Evolutionary conservation across 2,113 vertebrate species (phyloP).

Genomic region (Ammospiza nelsoni): DNA sequence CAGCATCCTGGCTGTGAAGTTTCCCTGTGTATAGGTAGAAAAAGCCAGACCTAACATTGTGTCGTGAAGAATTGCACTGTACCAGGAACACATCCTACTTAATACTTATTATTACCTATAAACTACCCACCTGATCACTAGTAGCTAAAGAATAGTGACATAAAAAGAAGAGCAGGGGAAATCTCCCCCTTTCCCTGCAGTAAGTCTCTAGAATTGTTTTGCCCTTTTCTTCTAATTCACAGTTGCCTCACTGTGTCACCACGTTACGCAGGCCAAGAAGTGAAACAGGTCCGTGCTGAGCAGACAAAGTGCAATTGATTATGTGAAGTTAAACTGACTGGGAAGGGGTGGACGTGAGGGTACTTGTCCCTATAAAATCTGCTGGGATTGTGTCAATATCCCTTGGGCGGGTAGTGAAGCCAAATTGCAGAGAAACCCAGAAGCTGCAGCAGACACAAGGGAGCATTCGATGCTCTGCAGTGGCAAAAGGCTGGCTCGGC

Average conservation of each 20-base stretch:
- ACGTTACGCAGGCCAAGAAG: rapidly evolving
- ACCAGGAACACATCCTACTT: rapidly evolving
- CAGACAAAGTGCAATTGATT: neutral
- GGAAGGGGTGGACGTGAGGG: neutral
- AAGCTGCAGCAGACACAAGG: neutral
- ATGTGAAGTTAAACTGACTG: neutral
- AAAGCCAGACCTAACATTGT: neutral
- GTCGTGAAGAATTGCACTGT: neutral
- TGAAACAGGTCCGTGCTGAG: neutral
- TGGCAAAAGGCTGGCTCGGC: neutral
- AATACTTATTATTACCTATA: neutral
- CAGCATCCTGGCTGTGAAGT: neutral
- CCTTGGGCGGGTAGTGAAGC: neutral
- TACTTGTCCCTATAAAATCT: neutral
- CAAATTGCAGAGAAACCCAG: neutral
- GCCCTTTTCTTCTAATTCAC: neutral
- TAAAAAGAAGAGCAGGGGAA: neutral
- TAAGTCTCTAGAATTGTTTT: neutral
- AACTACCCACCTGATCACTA: neutral
- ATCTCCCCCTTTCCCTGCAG: neutral
- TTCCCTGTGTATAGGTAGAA: neutral
- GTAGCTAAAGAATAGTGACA: neutral
- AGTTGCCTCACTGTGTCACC: neutral
- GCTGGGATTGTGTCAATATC: neutral
- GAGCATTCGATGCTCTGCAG: neutral